A percentile compares a stretch with the other conserved stretches of the same genome.
phyloP scores from a whole-genome alignment of 2,797 vertebrate genomes.

The Kryptopterus vitreolus region DNA sequence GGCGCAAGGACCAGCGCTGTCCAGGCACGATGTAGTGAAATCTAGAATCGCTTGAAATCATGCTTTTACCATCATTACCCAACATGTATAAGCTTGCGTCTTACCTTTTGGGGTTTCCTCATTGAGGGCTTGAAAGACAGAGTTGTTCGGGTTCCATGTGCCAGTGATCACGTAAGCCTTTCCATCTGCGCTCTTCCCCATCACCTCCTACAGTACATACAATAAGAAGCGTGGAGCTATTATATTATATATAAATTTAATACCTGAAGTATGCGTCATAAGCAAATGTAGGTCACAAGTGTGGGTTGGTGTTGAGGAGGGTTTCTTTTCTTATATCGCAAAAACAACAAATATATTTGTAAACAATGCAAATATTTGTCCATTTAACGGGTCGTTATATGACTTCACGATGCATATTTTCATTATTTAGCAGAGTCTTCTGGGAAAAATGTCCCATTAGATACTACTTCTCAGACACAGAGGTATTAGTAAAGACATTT shows the following conservation, averaged over 20 bases:
- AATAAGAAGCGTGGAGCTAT: neutral
- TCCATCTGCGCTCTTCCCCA: conserved; percentile 92
- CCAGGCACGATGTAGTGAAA: neutral
- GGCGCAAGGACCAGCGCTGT: neutral
- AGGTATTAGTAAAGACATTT: too few relatives aligned
- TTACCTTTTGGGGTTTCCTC: conserved; percentile 98
- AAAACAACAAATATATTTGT: neutral
- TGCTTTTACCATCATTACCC: neutral
- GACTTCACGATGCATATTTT: neutral
- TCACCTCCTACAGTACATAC: conserved; percentile 88
- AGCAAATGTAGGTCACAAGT: neutral
- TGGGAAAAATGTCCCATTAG: too few relatives aligned
- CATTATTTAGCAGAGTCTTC: too few relatives aligned
- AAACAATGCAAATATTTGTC: neutral
- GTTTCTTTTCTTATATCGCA: neutral
- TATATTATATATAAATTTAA: neutral
- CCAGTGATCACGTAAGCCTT: conserved; percentile 94
- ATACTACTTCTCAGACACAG: too few relatives aligned
- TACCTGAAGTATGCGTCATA: neutral
- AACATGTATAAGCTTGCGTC: neutral
- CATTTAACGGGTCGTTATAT: neutral
- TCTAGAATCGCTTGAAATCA: neutral
- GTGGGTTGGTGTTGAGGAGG: neutral
- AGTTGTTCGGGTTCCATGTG: conserved; percentile 90
- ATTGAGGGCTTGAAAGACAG: conserved; percentile 87